Evolutionary conservation across 1,140 invertebrate species (phyloP), one percentile per base, ranked within the genome.

Genomic region (Danaus plexippus): DNA sequence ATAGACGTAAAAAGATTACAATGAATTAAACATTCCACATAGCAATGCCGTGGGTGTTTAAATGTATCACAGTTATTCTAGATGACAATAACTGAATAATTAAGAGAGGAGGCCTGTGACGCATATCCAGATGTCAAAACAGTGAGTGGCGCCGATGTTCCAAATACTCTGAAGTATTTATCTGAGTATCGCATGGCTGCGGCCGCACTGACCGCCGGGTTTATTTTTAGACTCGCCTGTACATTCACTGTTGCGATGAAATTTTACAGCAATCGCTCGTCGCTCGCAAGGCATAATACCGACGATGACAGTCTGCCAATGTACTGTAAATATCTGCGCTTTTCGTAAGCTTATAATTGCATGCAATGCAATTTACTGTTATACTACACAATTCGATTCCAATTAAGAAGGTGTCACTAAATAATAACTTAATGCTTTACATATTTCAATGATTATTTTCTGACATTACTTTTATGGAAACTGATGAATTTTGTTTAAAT

Each of bases 211-310:
- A 71, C 65, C 64, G 64, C 71, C 77, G 70, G 73, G 72, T 79
- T 80, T 85, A 85, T 85, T 80, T 85, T 83, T 82, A 81, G 78
- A 75, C 64, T 74, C 67, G 67, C 67, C 67, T 80, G 69, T 80
- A 80, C 77, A 80, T 80, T 82, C 74, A 74, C 73, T 75, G 71
- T 80, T 73, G 74, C 77, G 67, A 77, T 80, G 71, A 80, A 80
- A 82, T 82, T 61, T 80, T 78, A 77, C 77, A 85, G 64, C 71
- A 73, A 80, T 77, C 77, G 66, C 72, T 76, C 73, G 72, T 71
- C 68, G 70, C 69, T 61, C 70, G 71, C 71, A 61, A 66, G 69
- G 72, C 70, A 61, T 68, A 71, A 81, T 75, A 76, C 71, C 67
- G 63, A 69, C 71, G 67, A 80, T 82, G 79, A 79, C 80, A 80